Evolutionary conservation across 2,113 vertebrate genomes (phyloP), one percentile per base, ranked within the genome.

Genomic region (Salvelinus sp.): DNA sequence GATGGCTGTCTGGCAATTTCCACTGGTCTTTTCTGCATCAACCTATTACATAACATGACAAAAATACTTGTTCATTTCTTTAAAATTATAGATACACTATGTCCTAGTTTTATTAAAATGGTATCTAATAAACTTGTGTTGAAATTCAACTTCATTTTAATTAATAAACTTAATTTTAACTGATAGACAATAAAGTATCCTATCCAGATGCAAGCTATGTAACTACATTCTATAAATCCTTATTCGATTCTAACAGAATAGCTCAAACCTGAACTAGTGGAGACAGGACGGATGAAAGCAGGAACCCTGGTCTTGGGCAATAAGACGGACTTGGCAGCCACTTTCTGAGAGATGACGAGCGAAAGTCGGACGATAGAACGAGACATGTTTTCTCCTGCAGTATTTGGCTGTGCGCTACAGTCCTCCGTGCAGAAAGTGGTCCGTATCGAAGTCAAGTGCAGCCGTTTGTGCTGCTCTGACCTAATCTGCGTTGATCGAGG

Each of bases 361-460:
- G 83, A 74, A 38, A 92, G 62, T 28, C 93, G 88, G 57, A 71
- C 18, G 3, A 90, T 66, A 25, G 89, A 70, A 28, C 91, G 91
- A 58, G 93, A 92, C 93, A 94, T 93, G 82, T 76, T 82, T 27
- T 22, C 67, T 60, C 33, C 71, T 22, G 66, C 72, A 5, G 60
- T n/a, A 69, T n/a, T 12, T 22, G 44, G 20, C n/a, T 6, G 7
- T n/a, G 23, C 50, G 16, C 16, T 54, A 14, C 16, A 54, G 50
- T 54, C 3, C 50, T 54, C 14, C 50, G 12, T 54, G 50, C 50
- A 44, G 38, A 9, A 44, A 44, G 38, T 44, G 38, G 38, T 44
- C 38, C 18, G 50, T 54, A 54, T 18, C 67, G 1, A 74, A 86
- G 80, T 82, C 76, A 79, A 86, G 82, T 76, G 79, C 72, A 68